A percentile compares a stretch with the other conserved stretches of the same genome.
These are phyloP conservation scores for Pandemis cinnamomeana DNA, from an alignment of 2,888 invertebrate species.

Conservation along the genomic window DNA sequence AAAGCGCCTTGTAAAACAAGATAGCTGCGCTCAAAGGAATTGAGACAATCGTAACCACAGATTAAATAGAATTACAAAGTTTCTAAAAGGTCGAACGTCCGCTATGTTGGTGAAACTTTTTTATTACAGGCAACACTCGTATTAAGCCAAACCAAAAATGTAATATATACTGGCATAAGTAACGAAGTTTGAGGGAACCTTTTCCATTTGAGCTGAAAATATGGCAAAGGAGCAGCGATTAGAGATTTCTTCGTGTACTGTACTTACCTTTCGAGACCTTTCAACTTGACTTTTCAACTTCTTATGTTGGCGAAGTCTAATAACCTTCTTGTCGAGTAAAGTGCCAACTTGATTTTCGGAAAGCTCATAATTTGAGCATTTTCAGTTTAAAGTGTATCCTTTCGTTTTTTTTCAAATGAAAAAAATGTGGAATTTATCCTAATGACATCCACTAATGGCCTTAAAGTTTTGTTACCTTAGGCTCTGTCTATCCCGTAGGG, in stretches of 20 bases:
- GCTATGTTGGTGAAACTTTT: constrained; percentile 29
- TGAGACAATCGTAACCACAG: constrained; percentile 21
- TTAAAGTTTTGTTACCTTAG: too few relatives aligned
- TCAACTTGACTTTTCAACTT: not conserved
- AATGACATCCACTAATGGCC: too few relatives aligned
- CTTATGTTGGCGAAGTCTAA: not conserved
- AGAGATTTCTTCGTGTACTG: not conserved
- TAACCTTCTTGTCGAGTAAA: not conserved
- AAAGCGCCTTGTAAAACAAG: not conserved
- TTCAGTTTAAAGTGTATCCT: too few relatives aligned
- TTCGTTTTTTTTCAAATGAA: too few relatives aligned
- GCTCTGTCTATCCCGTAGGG: too few relatives aligned
- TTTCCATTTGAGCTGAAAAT: not conserved
- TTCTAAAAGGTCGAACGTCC: constrained; percentile 12
- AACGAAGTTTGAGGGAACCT: not conserved
- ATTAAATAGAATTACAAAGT: constrained; percentile 29
- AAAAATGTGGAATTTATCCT: too few relatives aligned
- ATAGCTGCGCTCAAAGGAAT: constrained; percentile 5
- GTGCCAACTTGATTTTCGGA: not conserved
- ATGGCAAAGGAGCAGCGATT: not conserved
- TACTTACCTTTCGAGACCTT: not conserved
- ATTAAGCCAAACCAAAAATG: constrained; percentile 7
- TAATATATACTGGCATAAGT: not conserved
- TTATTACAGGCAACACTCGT: constrained; percentile 14
- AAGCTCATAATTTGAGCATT: not conserved